A percentile compares a stretch with the other conserved stretches of the same genome.
phyloP scores from a whole-genome alignment of 2,113 vertebrate genomes.

The Dasypus novemcinctus region DNA sequence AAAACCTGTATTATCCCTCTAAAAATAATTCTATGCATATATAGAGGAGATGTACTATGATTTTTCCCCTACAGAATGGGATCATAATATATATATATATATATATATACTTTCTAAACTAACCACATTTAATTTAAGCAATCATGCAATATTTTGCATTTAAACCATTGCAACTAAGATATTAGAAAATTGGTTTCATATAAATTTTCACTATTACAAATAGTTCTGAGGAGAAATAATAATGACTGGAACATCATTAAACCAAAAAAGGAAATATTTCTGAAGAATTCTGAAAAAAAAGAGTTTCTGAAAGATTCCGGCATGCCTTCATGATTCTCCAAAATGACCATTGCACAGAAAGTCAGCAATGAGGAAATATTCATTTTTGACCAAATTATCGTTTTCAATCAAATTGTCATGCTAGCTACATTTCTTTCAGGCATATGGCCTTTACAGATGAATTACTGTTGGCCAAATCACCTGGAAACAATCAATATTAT shows the following conservation, averaged over 20 bases:
- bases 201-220: not conserved
- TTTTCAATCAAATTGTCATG: not conserved
- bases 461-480: accelerated
- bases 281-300: not conserved
- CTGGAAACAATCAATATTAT: accelerated
- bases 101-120: not conserved
- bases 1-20: not conserved
- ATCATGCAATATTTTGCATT: not conserved
- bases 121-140: not conserved
- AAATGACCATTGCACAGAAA: not conserved
- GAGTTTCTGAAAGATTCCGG: not conserved
- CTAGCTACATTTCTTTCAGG: accelerated
- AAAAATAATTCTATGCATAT: accelerated
- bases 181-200: not conserved
- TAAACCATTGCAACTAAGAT: not conserved
- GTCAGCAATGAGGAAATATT: not conserved
- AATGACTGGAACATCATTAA: not conserved
- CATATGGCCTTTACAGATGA: accelerated
- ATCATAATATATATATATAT: not conserved
- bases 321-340: not conserved
- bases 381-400: not conserved
- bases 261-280: not conserved
- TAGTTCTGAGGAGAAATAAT: not conserved
- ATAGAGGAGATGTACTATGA: accelerated
- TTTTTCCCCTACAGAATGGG: not conserved